Conservation (phyloP, 2,888 invertebrate genomes). For the Erannis defoliaria region DNA sequence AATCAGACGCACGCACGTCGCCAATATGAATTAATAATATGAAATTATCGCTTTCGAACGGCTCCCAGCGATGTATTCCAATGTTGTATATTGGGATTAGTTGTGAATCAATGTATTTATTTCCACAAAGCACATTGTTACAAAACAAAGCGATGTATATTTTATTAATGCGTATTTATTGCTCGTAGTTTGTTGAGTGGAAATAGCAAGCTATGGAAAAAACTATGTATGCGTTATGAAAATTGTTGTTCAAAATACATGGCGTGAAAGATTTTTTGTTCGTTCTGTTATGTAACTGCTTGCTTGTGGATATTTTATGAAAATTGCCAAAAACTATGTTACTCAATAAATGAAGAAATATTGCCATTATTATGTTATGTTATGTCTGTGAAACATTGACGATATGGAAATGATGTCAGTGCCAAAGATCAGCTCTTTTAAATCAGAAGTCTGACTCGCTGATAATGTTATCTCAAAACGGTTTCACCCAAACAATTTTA, state of each 20-base stretch:
- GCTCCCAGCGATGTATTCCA: constrained; percentile 53
- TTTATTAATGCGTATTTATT: constrained; percentile 33
- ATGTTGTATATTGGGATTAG: constrained; percentile 57
- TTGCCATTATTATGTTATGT: not conserved
- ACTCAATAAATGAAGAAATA: not conserved
- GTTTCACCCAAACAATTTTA: not conserved
- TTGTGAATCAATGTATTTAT: constrained; percentile 37
- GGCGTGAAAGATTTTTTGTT: not conserved
- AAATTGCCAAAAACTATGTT: not conserved
- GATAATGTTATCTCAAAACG: not conserved
- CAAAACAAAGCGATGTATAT: constrained; percentile 28
- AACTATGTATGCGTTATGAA: not conserved
- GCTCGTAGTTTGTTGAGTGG: constrained; percentile 25
- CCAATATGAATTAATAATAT: constrained; percentile 74
- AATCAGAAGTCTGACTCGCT: not conserved
- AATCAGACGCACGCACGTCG: constrained; percentile 72
- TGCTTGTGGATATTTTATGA: not conserved
- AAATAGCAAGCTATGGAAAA: constrained; percentile 11
- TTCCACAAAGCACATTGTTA: constrained; percentile 26
- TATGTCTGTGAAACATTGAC: constrained; percentile 1
- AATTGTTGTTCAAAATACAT: constrained; percentile 1
- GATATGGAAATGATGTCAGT: constrained; percentile 1
- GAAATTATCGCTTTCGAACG: constrained; percentile 74
- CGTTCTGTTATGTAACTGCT: not conserved
- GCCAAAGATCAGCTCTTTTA: constrained; percentile 3